Percentiles rank a stretch among this genome's conserved stretches.
Evolutionary conservation across 1,140 invertebrate species (phyloP).

Genomic region (Anastrepha obliqua): DNA sequence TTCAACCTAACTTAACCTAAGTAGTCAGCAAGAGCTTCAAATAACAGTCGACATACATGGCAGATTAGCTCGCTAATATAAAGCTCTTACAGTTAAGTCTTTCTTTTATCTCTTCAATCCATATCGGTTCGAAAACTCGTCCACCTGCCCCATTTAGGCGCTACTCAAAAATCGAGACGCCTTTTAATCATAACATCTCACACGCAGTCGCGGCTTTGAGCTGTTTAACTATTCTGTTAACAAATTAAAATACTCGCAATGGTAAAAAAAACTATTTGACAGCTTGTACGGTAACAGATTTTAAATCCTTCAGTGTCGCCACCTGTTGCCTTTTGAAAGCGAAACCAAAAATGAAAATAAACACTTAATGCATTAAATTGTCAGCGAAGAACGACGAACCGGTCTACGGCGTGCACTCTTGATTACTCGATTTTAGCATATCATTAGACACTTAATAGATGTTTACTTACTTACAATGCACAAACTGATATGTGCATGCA

Average conservation of each 20-base stretch:
- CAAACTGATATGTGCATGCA: background rate
- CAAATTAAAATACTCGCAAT: background rate
- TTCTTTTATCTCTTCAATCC: no score
- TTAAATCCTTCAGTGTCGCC: slow-evolving; percentile 39
- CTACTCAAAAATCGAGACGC: background rate
- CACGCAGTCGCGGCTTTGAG: background rate
- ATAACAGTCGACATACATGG: no score
- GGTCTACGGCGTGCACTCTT: background rate
- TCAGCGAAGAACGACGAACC: slow-evolving; percentile 9
- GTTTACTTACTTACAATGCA: no score
- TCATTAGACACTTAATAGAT: background rate
- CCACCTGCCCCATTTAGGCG: background rate
- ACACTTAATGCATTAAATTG: slow-evolving; percentile 31
- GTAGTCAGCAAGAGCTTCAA: no score
- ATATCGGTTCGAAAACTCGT: no score
- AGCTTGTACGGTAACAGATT: slow-evolving; percentile 6
- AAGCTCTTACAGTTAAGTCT: no score
- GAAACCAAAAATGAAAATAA: slow-evolving; percentile 32
- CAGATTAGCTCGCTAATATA: no score
- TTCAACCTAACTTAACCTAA: no score
- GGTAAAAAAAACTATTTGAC: background rate
- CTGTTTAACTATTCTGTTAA: background rate
- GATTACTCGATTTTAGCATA: background rate
- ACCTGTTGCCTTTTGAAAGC: background rate
- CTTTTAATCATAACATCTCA: slow-evolving; percentile 4